Base-by-base conservation (phyloP, 2,888 invertebrate genomes). In the Carcina quercana region DNA sequence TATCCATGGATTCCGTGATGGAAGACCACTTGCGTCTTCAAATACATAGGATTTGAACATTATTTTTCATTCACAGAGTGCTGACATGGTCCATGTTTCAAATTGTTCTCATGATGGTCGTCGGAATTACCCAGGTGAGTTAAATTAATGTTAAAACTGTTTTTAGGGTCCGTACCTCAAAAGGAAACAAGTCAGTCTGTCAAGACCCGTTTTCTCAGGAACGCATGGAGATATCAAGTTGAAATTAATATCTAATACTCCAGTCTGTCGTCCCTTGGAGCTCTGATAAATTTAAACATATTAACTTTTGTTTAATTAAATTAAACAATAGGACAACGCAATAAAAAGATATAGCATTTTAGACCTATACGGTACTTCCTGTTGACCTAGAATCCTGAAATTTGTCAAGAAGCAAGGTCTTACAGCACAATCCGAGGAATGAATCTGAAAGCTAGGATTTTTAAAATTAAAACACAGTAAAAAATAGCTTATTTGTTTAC, bases 91-190 rank as follows among this genome's bases (percentile, higher is more conserved):
- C 78, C 0, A 38, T 74, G 30, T 50, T 64, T 31, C 76, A 78
- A 31, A 68, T 80, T 0, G 20, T 60, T 0, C 26, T 80, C 1
- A 76, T 79, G 75, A 11, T 71, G 2, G 13, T 65, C 0, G 66
- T 80, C 0, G 78, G 75, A 5, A 26, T 74, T 2, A 67, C 63
- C 2, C 80, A 79, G 64, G 79, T 75, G 28, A 48, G 44, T 38
- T 22, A 5, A 4, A 14, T 8, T 6, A 22, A 19, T 5, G 5
- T 7, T 19, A 19, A 5, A 7, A 2, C 4, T 28, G 3, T 28
- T 20, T 19, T 10, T 19, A 13, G 10, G 14, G 14, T 15, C 13
- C 21, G 8, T 26, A 10, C 21, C 15, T 12, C 26, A 13, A 12
- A 8, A 5, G 24, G 3, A 17, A 10, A 15, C 4, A 10, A 15